Evolutionary conservation across 2,888 invertebrate species (phyloP).

Genomic region (Endomychus coccineus): DNA sequence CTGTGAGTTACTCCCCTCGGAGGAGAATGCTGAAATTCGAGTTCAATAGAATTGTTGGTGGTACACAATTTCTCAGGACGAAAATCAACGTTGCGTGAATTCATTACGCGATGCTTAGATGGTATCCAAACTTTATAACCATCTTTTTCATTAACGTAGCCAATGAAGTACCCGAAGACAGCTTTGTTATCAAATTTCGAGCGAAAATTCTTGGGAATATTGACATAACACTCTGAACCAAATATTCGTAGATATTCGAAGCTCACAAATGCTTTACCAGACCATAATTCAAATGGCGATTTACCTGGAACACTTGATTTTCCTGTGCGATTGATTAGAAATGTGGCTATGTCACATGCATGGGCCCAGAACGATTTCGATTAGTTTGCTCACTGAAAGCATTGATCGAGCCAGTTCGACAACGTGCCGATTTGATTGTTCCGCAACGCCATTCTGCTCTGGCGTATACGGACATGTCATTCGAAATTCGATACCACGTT

Average conservation of each 20-base stretch:
- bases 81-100: slow-evolving; percentile 15
- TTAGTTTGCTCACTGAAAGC: slow-evolving; percentile 10
- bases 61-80: slow-evolving; percentile 14
- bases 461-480: slow-evolving; percentile 12
- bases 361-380: slow-evolving; percentile 13
- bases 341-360: slow-evolving; percentile 8
- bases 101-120: slow-evolving; percentile 11
- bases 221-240: slow-evolving; percentile 27
- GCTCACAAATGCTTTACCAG: slow-evolving; percentile 25
- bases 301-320: slow-evolving; percentile 18
- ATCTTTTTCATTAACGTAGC: slow-evolving; percentile 29
- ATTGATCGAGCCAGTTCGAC: slow-evolving; percentile 13
- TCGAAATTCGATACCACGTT: slow-evolving; percentile 6
- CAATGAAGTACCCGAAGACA: slow-evolving; percentile 26
- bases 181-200: slow-evolving; percentile 32
- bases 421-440: slow-evolving; percentile 11
- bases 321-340: slow-evolving; percentile 8
- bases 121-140: slow-evolving; percentile 16
- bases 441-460: slow-evolving; percentile 14
- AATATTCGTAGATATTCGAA: slow-evolving; percentile 29
- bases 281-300: slow-evolving; percentile 32
- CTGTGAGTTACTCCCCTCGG: neutral
- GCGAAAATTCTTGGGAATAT: slow-evolving; percentile 22
- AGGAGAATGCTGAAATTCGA: slow-evolving; percentile 3
- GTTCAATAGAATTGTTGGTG: slow-evolving; percentile 11